Evolutionary conservation across 2,113 vertebrate genomes (phyloP).

Genomic region (Panthera leo): DNA sequence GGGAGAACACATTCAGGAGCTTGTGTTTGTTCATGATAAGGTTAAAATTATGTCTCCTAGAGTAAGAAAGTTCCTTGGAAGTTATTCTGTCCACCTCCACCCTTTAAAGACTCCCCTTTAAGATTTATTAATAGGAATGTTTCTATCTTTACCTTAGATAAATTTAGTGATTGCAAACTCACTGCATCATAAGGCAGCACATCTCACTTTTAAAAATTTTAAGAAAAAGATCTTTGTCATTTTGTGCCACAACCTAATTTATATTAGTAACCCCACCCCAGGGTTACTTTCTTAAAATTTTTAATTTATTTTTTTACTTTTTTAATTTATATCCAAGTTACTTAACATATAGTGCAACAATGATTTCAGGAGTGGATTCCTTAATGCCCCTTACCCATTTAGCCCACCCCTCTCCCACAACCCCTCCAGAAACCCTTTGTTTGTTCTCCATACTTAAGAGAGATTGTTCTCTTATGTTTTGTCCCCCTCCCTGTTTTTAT

Average conservation of each 20-base stretch:
- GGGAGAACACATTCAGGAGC: neutral
- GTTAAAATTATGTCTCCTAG: neutral
- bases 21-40: neutral
- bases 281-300: fast-evolving
- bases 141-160: neutral
- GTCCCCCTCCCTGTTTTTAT: too few species aligned
- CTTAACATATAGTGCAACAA: too few species aligned
- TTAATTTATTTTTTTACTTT: too few species aligned
- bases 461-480: too few species aligned
- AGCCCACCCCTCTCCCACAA: too few species aligned
- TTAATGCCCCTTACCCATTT: too few species aligned
- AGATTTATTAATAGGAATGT: neutral
- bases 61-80: neutral
- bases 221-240: neutral
- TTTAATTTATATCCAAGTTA: too few species aligned
- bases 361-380: too few species aligned
- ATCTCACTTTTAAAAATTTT: neutral
- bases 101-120: neutral
- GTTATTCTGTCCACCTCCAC: neutral
- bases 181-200: neutral
- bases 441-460: too few species aligned
- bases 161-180: neutral
- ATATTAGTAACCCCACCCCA: neutral
- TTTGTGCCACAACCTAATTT: neutral
- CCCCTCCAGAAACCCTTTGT: too few species aligned